Conservation (phyloP, 2,888 invertebrate genomes). For the Diaphora mendica region DNA sequence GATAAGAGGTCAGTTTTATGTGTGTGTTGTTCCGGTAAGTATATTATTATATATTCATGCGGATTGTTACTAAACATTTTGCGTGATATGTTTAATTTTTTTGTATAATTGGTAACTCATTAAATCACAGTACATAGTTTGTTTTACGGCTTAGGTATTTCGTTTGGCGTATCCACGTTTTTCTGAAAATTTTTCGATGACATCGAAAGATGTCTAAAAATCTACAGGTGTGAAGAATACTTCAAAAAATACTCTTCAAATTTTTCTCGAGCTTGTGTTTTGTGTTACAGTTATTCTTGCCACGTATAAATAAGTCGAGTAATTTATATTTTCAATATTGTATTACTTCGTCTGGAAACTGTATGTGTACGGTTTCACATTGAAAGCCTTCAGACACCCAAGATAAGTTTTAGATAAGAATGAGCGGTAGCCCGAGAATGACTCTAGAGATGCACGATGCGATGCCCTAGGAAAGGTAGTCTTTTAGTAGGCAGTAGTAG, state of each 20-base stretch:
- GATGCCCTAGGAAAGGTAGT: too few species aligned
- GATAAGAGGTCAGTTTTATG: too few species aligned
- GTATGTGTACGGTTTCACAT: constrained; percentile 17
- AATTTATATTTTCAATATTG: constrained; percentile 33
- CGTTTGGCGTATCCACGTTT: background rate
- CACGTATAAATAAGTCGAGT: constrained; percentile 27
- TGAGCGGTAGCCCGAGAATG: too few species aligned
- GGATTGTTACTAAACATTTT: too few species aligned
- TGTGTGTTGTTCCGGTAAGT: too few species aligned
- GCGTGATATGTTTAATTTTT: background rate
- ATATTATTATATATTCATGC: too few species aligned
- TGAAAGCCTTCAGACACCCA: constrained; percentile 4
- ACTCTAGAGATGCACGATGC: too few species aligned
- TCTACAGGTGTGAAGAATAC: background rate
- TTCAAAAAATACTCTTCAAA: background rate
- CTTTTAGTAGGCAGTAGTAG: too few species aligned
- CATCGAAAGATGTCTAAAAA: background rate
- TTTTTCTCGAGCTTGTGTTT: background rate
- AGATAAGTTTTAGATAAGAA: constrained; percentile 9
- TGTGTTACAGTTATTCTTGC: constrained; percentile 11
- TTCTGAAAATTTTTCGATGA: background rate
- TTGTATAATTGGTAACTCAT: background rate
- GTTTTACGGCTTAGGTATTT: too few species aligned
- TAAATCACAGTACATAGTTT: background rate
- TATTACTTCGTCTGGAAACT: constrained; percentile 10